phyloP scores from a whole-genome alignment of 2,113 vertebrate species.

The Microcebus ravelobensis region DNA sequence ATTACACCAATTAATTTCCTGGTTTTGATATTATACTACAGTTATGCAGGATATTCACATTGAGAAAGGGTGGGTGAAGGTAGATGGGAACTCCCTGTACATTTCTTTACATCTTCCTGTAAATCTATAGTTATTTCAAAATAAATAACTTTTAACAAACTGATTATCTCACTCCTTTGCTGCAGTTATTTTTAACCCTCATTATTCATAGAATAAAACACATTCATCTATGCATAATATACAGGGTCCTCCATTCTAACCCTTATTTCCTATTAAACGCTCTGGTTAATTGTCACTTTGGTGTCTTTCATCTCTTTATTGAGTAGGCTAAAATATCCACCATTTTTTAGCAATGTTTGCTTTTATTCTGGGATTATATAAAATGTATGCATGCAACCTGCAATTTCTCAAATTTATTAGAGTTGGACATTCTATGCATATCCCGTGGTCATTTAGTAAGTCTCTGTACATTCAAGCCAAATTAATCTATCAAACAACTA shows the following conservation, averaged over 20 bases:
- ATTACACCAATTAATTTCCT: neutral
- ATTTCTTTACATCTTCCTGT: neutral
- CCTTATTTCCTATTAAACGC: neutral
- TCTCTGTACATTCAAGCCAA: neutral
- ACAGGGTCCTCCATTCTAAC: neutral
- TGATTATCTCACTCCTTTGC: neutral
- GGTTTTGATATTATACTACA: neutral
- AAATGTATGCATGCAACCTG: neutral
- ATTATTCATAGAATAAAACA: neutral
- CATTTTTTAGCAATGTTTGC: neutral
- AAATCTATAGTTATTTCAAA: slow-evolving; percentile 3
- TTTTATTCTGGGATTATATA: neutral
- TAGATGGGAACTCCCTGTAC: neutral
- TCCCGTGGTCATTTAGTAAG: neutral
- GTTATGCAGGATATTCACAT: neutral
- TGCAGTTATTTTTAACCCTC: neutral
- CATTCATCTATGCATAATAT: neutral
- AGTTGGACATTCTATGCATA: neutral
- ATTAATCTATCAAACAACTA: neutral
- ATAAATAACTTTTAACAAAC: neutral
- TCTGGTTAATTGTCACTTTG: neutral
- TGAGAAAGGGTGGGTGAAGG: neutral
- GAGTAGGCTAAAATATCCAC: neutral
- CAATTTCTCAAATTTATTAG: neutral
- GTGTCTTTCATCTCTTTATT: neutral